Percentiles rank a stretch among this genome's conserved stretches.
Evolutionary conservation across 2,113 vertebrate species (phyloP).

Genomic region (Jacana jacana): DNA sequence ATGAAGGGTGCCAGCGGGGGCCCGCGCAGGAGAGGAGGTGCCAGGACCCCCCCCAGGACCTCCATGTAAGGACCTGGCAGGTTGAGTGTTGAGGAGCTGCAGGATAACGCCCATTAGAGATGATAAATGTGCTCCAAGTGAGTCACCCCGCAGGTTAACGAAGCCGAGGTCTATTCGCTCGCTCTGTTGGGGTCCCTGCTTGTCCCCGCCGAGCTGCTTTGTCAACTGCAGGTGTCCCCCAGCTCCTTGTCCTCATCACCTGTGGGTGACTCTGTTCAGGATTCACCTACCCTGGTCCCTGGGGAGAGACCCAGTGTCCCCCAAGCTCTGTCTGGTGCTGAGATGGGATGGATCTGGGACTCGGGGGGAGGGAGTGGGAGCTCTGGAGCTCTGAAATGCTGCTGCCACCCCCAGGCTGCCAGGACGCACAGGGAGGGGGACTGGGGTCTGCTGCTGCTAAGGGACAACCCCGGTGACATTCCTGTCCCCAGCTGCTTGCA

Average conservation of each 20-base stretch:
- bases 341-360: background rate
- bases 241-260: rapidly evolving
- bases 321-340: rapidly evolving
- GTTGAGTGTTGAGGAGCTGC: background rate
- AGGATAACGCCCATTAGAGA: background rate
- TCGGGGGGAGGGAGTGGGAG: background rate
- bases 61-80: slow-evolving; percentile 70
- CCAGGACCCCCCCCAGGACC: slow-evolving; percentile 76
- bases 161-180: background rate
- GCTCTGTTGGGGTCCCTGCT: background rate
- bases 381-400: background rate
- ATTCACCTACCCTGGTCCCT: background rate
- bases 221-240: background rate
- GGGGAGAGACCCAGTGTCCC: background rate
- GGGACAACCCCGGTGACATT: background rate
- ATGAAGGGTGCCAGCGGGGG: slow-evolving; percentile 68
- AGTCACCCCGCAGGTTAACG: background rate
- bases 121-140: background rate
- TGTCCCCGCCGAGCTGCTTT: background rate
- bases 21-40: slow-evolving; percentile 65
- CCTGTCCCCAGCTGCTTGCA: background rate
- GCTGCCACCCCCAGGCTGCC: background rate
- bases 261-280: background rate
- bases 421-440: rapidly evolving
- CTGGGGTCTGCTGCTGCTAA: background rate